These are phyloP conservation scores for Coelopa frigida DNA, from an alignment of 1,140 invertebrate species.

Conservation along the genomic window DNA sequence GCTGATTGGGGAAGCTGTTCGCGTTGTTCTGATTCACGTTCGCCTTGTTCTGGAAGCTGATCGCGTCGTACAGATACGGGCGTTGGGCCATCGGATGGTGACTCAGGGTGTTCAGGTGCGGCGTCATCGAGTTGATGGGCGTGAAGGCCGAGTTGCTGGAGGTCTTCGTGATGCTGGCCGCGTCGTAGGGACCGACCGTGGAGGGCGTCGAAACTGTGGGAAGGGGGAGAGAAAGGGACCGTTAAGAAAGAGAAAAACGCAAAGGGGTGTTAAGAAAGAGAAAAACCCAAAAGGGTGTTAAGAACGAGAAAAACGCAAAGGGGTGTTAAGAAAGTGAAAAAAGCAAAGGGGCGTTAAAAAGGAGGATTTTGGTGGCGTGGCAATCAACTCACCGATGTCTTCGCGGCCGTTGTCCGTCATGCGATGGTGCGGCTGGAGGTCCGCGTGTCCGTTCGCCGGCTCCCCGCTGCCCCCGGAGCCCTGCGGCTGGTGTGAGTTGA, in stretches of 20 bases:
- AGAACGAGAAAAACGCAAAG: no score
- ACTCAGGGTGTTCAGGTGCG: slow-evolving; percentile 67
- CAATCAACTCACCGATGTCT: slow-evolving; percentile 45
- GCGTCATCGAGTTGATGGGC: slow-evolving; percentile 84
- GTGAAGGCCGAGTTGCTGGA: slow-evolving; percentile 82
- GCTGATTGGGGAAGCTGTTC: slow-evolving; percentile 84
- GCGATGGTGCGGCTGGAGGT: slow-evolving; percentile 43
- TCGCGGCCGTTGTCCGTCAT: slow-evolving; percentile 43
- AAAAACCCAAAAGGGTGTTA: no score
- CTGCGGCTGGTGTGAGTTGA: slow-evolving; percentile 25
- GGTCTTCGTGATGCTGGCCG: slow-evolving; percentile 46
- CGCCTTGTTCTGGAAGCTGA: slow-evolving; percentile 63
- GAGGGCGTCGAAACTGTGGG: slow-evolving; percentile 36
- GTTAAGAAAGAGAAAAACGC: no score
- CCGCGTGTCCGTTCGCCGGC: slow-evolving; percentile 31
- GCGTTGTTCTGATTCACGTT: slow-evolving; percentile 48
- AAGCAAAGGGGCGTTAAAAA: no score
- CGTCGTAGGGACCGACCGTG: slow-evolving; percentile 36
- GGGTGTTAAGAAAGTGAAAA: no score
- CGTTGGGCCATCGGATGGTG: slow-evolving; percentile 66
- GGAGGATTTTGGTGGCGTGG: no score
- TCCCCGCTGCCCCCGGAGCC: slow-evolving; percentile 25
- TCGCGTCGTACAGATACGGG: slow-evolving; percentile 88
- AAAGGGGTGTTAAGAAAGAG: no score
- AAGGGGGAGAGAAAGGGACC: not conserved